Evolutionary conservation across 1,140 invertebrate species (phyloP), one percentile per base, ranked within the genome.

Genomic region (Trichoplusia ni): DNA sequence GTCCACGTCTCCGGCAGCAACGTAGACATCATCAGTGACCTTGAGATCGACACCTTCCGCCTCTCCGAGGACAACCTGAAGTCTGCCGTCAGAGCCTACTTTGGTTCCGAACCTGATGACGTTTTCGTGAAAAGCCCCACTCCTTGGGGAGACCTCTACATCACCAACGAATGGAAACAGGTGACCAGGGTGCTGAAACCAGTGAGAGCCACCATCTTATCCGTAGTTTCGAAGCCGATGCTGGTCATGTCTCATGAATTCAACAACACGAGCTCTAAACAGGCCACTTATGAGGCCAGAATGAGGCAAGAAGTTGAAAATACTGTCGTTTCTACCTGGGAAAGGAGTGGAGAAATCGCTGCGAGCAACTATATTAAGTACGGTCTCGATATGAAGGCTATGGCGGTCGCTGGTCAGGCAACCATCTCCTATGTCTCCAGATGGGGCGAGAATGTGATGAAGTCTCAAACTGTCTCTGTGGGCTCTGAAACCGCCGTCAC

Each of bases 391-490:
- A 37, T 68, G 1, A 23, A 23, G 16, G 14, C 21, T 16, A 35
- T 13, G 6, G 13, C 9, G 5, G 13, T 27, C 4, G 7, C 31
- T 1, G 35, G 14, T 0, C 40, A 29, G 6, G 7, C 25, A 9
- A 11, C 13, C 0, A 16, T 42, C 4, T 29, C 46, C 4, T 79
- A 73, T 53, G 49, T 67, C 0, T 69, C 79, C 0, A 53, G 42
- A 21, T 74, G 70, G 67, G 76, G 78, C 0, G 31, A 72, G 2
- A 63, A 63, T 25, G 21, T 58, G 1, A 53, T 69, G 5, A 77
- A 73, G 31, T 58, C 58, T 1, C 27, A 71, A n/a, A 64, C 63
- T 0, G 46, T 77, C 0, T 64, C 68, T 0, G 25, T 82, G 4
- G 71, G 70, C 0, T 67, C 72, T 1, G 23, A 62, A 25, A 44